Base-by-base conservation (phyloP, 2,113 vertebrate species). In the Prietella phreatophila region DNA sequence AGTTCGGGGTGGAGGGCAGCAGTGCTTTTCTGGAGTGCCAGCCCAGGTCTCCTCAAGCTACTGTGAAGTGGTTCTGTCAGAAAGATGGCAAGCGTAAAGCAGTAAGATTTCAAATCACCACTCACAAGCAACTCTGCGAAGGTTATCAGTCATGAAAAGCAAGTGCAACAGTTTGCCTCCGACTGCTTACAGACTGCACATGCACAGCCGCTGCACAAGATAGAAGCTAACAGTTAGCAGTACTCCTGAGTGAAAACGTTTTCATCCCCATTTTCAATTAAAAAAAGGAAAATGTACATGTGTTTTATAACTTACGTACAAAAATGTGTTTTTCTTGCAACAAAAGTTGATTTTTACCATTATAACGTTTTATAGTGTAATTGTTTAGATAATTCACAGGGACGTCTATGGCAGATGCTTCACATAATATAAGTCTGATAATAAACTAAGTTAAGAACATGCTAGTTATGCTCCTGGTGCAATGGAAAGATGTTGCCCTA, bases 1-100 rank as follows among this genome's bases (percentile, higher is more conserved):
- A 97, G 94, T 97, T 96, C 60, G 96, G 96, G 4, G 95, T 97
- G 82, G 96, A 97, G 91, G 96, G 93, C 69, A 96, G 96, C 91
- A 96, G 95, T 0, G 95, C 95, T 0, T 97, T 97, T 89, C 80
- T 97, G 90, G 96, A 96, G 88, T 97, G 96, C 89, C 95, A 95
- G 91, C 95, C 96, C 11, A 94, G 95, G 42, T 96, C 96, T 20
- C 96, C 96, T 4, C 96, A 96, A 89, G 95, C 96, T 58, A 92
- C 94, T 0, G 89, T 96, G 82, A 96, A 96, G 91, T 97, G 96
- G 96, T 95, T 97, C 25, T 94, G 92, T 91, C 95, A 96, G 89
- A 92, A 93, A 65, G 95, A 96, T 0, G 94, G 94, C 22, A 93
- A 93, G 73, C 91, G 96, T 84, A 96, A 95, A 94, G 91, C 95